A percentile compares a stretch with the other conserved stretches of the same genome.
These are phyloP conservation scores for Agriopis aurantiaria DNA, from an alignment of 2,888 invertebrate species.

Conservation along the genomic window DNA sequence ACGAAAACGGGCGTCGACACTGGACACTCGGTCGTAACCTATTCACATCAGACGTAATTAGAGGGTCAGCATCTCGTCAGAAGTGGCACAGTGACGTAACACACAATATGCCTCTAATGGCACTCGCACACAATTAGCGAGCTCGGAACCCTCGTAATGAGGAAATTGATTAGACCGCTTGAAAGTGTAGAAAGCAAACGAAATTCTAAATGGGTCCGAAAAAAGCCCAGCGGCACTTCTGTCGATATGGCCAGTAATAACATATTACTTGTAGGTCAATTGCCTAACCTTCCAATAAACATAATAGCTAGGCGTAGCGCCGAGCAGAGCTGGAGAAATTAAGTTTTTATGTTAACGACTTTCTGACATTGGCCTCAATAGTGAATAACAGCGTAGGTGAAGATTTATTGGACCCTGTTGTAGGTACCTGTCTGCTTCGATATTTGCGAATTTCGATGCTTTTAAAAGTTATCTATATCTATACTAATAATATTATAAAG, in stretches of 20 bases:
- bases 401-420: slow-evolving; percentile 31
- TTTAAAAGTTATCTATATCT: slow-evolving; percentile 14
- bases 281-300: slow-evolving; percentile 72
- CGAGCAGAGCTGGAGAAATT: slow-evolving; percentile 48
- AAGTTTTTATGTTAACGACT: slow-evolving; percentile 50
- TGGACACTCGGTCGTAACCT: slow-evolving; percentile 68
- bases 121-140: slow-evolving; percentile 67
- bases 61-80: slow-evolving; percentile 74
- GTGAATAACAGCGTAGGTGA: slow-evolving; percentile 36
- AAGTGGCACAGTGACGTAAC: slow-evolving; percentile 76
- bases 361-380: slow-evolving; percentile 45
- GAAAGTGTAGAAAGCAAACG: slow-evolving; percentile 70
- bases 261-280: slow-evolving; percentile 77
- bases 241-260: slow-evolving; percentile 64
- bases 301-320: slow-evolving; percentile 66
- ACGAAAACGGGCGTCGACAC: slow-evolving; percentile 64
- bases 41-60: slow-evolving; percentile 74
- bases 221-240: slow-evolving; percentile 66
- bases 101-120: slow-evolving; percentile 47
- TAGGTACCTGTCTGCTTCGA: slow-evolving; percentile 14
- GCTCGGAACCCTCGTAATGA: slow-evolving; percentile 40
- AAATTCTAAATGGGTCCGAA: slow-evolving; percentile 74
- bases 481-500: no score
- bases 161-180: slow-evolving; percentile 42
- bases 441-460: slow-evolving; percentile 16